A percentile compares a stretch with the other conserved stretches of the same genome.
Evolutionary conservation across 2,113 vertebrate species (phyloP).

Genomic region (Oreochromis tanganicae): DNA sequence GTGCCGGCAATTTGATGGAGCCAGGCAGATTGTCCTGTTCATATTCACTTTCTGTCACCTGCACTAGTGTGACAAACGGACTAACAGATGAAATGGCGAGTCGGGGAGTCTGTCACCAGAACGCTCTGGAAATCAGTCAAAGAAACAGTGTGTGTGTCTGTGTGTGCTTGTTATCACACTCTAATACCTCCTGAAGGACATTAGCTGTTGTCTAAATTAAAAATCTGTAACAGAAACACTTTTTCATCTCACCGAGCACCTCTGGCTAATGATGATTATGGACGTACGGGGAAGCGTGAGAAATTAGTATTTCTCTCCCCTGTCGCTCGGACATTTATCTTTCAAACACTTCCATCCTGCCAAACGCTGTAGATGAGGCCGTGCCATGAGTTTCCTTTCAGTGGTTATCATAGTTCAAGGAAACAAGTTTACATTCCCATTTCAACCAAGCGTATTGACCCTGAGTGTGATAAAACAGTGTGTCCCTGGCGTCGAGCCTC

Average conservation of each 20-base stretch:
- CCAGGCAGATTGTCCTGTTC: conserved; percentile 22
- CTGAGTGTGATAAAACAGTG: conserved; percentile 18
- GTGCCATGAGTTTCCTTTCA: neutral
- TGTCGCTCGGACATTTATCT: conserved; percentile 19
- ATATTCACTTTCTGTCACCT: neutral
- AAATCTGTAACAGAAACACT: conserved; percentile 57
- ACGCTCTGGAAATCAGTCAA: neutral
- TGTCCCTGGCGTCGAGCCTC: neutral
- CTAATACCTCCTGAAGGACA: conserved; percentile 54
- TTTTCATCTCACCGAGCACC: conserved; percentile 41
- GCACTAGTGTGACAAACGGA: neutral
- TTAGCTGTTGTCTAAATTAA: conserved; percentile 69
- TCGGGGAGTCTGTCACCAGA: conserved; percentile 12
- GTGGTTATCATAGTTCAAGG: neutral
- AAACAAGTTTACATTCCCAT: conserved; percentile 4
- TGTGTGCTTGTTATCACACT: conserved; percentile 13
- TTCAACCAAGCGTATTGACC: neutral
- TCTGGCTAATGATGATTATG: conserved; percentile 45
- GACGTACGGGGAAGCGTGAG: neutral
- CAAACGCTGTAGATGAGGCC: neutral
- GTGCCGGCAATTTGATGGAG: conserved; percentile 1
- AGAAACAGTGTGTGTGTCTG: neutral
- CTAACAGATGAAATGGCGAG: neutral
- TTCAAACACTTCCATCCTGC: neutral
- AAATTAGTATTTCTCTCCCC: conserved; percentile 28